Percentiles rank a stretch among this genome's conserved stretches.
phyloP scores from a whole-genome alignment of 2,113 vertebrate genomes.

The Hiodon tergisus region DNA sequence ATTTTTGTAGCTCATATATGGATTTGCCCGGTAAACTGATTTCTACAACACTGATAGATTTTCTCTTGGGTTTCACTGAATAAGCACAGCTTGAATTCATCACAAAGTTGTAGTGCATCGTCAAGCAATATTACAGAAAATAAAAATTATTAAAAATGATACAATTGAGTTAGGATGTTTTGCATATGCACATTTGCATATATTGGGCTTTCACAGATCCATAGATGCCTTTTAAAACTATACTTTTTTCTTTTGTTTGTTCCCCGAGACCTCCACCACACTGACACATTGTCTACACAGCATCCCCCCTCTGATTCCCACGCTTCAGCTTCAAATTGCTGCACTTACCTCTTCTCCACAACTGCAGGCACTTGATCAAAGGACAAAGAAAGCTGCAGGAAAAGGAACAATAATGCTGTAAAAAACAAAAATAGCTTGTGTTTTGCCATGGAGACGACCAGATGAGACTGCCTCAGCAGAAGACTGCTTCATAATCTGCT shows the following conservation, averaged over 20 bases:
- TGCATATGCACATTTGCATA: neutral
- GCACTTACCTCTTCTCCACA: constrained; percentile 39
- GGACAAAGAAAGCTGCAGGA: constrained; percentile 39
- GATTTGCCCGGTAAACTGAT: constrained; percentile 39
- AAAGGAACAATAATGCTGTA: constrained; percentile 34
- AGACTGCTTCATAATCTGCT: constrained; percentile 44
- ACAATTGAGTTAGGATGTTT: neutral
- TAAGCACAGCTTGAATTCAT: constrained; percentile 28
- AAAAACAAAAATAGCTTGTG: constrained; percentile 35
- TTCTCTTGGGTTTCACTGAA: constrained; percentile 43
- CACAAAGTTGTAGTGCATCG: constrained; percentile 30
- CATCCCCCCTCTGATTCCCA: constrained; percentile 3
- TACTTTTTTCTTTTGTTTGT: constrained; percentile 22
- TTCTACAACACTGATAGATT: constrained; percentile 38
- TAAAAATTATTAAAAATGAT: neutral
- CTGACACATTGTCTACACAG: neutral
- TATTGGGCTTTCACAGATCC: neutral
- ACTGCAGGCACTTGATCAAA: constrained; percentile 35
- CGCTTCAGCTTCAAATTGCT: constrained; percentile 3
- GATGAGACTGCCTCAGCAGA: constrained; percentile 31
- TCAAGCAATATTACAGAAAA: constrained; percentile 22
- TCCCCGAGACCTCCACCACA: constrained; percentile 10
- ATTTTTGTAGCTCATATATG: constrained; percentile 26
- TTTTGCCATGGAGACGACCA: constrained; percentile 45
- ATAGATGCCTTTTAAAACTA: constrained; percentile 14